Percentiles rank a stretch among this genome's conserved stretches.
phyloP scores from a whole-genome alignment of 2,888 invertebrate species.

The Melangyna quadrimaculata region DNA sequence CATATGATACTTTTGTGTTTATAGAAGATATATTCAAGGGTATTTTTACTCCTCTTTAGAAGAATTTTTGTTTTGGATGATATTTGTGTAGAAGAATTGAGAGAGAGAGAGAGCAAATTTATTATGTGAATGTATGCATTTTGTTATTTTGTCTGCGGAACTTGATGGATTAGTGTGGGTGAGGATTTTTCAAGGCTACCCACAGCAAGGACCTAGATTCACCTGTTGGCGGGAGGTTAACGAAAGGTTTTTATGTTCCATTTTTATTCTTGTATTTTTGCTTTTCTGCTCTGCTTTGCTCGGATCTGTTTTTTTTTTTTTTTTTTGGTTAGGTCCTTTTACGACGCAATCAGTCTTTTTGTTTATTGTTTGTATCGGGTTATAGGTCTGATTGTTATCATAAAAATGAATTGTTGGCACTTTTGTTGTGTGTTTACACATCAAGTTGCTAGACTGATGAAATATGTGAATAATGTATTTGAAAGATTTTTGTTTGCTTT shows the following conservation, averaged over 20 bases:
- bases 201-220: slow-evolving; percentile 54
- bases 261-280: slow-evolving; percentile 2
- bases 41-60: not conserved
- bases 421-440: slow-evolving; percentile 42
- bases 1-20: slow-evolving; percentile 30
- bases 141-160: slow-evolving; percentile 42
- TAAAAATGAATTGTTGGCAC: slow-evolving; percentile 61
- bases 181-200: slow-evolving; percentile 57
- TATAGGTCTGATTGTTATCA: slow-evolving; percentile 49
- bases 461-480: slow-evolving; percentile 58
- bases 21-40: slow-evolving; percentile 5
- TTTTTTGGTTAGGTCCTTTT: slow-evolving; percentile 30
- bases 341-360: slow-evolving; percentile 65
- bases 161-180: slow-evolving; percentile 28
- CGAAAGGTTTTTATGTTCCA: slow-evolving; percentile 38
- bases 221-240: slow-evolving; percentile 57
- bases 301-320: slow-evolving; percentile 13
- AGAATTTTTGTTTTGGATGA: not conserved
- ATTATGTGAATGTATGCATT: not conserved
- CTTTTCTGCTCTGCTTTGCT: not conserved
- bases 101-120: not conserved
- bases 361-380: slow-evolving; percentile 65
- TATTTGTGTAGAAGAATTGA: not conserved
- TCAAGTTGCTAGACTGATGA: slow-evolving; percentile 29
- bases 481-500: not conserved